phyloP scores from a whole-genome alignment of 2,113 vertebrate genomes.

The Mormoops blainvillei region DNA sequence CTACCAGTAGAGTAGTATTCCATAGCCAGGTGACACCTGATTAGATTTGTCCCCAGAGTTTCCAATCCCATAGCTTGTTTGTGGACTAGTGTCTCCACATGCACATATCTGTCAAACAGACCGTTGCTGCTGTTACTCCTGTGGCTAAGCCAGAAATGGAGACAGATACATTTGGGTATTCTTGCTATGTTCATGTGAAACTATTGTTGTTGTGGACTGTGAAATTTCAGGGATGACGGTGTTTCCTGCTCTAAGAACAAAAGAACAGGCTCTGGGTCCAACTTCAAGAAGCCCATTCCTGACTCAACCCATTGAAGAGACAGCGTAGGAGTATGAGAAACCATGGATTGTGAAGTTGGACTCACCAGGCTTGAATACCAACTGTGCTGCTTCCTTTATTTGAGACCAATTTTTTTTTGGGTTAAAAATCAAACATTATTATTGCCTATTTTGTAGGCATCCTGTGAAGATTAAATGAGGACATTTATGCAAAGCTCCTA shows the following conservation, averaged over 20 bases:
- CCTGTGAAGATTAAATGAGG: background rate
- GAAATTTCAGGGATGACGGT: background rate
- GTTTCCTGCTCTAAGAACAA: background rate
- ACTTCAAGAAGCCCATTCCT: background rate
- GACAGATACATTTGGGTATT: background rate
- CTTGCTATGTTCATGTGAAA: background rate
- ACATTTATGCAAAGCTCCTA: background rate
- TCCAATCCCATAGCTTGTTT: background rate
- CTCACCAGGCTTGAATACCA: background rate
- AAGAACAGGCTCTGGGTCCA: background rate
- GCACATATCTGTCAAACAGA: background rate
- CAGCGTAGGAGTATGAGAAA: background rate
- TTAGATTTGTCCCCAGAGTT: background rate
- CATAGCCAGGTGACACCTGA: background rate
- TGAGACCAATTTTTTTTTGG: background rate
- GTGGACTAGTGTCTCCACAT: too few relatives aligned
- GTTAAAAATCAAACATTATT: background rate
- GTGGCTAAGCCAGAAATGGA: background rate
- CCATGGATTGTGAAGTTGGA: background rate
- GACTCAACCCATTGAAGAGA: background rate
- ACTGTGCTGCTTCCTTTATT: background rate
- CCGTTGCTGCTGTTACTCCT: background rate
- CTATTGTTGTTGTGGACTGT: background rate
- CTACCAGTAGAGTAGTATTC: background rate
- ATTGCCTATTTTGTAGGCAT: background rate